Evolutionary conservation across 2,113 vertebrate genomes (phyloP).

Genomic region (Oreochromis niloticus): DNA sequence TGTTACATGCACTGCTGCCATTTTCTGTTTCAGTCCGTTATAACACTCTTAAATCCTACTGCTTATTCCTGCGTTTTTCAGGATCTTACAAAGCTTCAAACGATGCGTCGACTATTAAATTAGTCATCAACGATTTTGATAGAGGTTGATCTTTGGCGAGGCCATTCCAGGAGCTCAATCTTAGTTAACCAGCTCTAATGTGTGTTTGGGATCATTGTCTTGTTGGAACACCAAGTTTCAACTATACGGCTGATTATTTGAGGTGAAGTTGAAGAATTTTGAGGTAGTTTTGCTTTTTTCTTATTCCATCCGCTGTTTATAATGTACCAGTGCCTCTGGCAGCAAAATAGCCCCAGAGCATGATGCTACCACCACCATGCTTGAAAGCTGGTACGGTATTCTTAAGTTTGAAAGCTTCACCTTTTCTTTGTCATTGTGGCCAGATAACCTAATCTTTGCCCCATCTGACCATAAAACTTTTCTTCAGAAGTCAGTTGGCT

Average conservation of each 20-base stretch:
- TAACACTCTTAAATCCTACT: too few species aligned
- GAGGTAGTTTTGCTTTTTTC: neutral
- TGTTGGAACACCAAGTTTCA: neutral
- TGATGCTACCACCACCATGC: neutral
- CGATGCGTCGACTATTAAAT: too few species aligned
- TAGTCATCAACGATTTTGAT: too few species aligned
- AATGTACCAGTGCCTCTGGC: neutral
- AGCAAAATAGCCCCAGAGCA: neutral
- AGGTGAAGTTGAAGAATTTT: neutral
- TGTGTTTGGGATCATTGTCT: neutral
- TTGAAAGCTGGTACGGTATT: neutral
- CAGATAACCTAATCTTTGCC: neutral
- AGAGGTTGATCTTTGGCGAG: neutral
- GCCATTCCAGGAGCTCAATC: neutral
- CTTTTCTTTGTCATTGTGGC: neutral
- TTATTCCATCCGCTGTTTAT: neutral
- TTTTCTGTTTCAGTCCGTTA: too few species aligned
- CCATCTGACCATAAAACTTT: fast-evolving
- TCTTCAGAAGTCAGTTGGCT: neutral
- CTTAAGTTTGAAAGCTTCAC: neutral
- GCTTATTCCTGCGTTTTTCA: too few species aligned
- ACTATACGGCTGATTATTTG: neutral
- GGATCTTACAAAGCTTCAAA: too few species aligned
- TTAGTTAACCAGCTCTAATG: neutral
- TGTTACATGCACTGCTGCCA: too few species aligned